Base-by-base conservation (phyloP, 2,888 invertebrate species). In the Lasioglossum zephyrum region DNA sequence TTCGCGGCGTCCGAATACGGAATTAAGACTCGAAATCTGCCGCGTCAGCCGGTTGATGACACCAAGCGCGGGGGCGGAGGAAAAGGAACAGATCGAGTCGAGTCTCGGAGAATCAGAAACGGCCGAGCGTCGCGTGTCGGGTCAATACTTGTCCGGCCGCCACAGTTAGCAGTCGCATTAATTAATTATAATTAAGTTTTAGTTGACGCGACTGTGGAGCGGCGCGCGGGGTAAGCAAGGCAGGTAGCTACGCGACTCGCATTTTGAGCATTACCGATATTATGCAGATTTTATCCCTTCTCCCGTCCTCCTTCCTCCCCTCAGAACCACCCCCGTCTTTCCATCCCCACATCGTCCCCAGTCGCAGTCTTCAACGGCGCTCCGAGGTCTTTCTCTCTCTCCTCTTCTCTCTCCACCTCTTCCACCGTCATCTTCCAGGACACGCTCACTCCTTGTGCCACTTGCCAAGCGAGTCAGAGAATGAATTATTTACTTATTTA, bases 121-220 rank as follows among this genome's bases (percentile, higher is more conserved):
- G 89, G 84, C 82, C 86, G 88, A 85, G 82, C 86, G 73, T 76
- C 69, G 66, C 82, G 70, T 83, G 82, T 79, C 90, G 87, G 91
- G 93, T 92, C 94, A 94, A 94, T 94, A 94, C 92, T 93, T 93
- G 92, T 94, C 92, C 94, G 88, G 91, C 91, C 92, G 91, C 92
- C 91, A 91, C 91, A 92, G 93, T 93, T 93, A 92, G 96, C 96
- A 96, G 96, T 96, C 96, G 96, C 96, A 97, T 97, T 97, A 97
- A 97, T 97, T 97, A 97, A 97, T 97, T 97, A 97, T 97, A 97
- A 97, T 97, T 97, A 97, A 97, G 97, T 97, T 97, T 97, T 97
- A 97, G 97, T 97, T 97, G 96, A 96, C 96, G 96, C 96, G 96
- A 93, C 93, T 92, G 93, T 91, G 91, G 95, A 94, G 94, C 94